Conservation (phyloP, 2,888 invertebrate genomes). For the Diabrotica balteata region DNA sequence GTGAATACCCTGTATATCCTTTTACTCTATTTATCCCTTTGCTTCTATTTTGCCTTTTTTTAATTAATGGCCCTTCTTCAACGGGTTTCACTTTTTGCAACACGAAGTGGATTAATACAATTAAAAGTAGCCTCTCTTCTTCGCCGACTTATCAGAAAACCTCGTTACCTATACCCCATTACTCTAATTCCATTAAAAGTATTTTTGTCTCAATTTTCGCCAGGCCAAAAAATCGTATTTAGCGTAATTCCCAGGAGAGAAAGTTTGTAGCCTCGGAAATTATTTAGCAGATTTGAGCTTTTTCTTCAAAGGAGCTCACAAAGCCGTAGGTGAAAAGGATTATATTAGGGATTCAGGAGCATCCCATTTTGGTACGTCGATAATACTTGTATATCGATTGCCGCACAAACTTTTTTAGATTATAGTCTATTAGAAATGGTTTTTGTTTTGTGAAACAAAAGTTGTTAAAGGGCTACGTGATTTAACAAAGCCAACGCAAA, state of each 20-base stretch:
- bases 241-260: slow-evolving; percentile 16
- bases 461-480: too few relatives aligned
- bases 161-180: slow-evolving; percentile 1
- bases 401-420: too few relatives aligned
- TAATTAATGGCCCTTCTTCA: too few relatives aligned
- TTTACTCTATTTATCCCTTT: too few relatives aligned
- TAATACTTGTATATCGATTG: too few relatives aligned
- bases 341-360: neutral
- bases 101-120: neutral
- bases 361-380: too few relatives aligned
- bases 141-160: neutral
- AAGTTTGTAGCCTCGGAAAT: slow-evolving; percentile 22
- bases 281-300: slow-evolving; percentile 15
- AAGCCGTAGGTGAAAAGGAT: slow-evolving; percentile 1
- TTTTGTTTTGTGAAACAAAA: too few relatives aligned
- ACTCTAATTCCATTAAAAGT: neutral
- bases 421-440: too few relatives aligned
- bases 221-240: slow-evolving; percentile 11
- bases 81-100: too few relatives aligned
- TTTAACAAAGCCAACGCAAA: too few relatives aligned
- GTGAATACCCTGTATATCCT: too few relatives aligned
- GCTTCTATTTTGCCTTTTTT: too few relatives aligned
- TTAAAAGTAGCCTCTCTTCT: neutral
- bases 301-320: slow-evolving; percentile 3
- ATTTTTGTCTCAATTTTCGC: slow-evolving; percentile 2